Evolutionary conservation across 1,140 invertebrate genomes (phyloP).

Genomic region (Drosophila oshimai): DNA sequence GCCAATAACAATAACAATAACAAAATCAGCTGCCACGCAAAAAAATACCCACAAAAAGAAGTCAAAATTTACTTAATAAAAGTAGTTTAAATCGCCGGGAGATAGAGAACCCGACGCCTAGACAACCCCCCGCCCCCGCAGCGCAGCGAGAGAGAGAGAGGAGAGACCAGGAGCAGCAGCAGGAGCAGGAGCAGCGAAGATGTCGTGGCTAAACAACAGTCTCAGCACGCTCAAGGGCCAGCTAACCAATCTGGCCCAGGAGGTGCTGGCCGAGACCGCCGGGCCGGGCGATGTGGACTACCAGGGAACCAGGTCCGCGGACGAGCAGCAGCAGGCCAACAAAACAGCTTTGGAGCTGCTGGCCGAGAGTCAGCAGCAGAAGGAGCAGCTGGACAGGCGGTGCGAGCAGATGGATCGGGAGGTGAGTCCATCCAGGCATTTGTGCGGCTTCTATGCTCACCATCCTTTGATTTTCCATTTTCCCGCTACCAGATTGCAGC

Average conservation of each 20-base stretch:
- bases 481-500: conserved; percentile 51
- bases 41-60: conserved; percentile 52
- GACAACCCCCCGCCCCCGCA: not conserved
- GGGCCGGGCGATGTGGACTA: conserved; percentile 80
- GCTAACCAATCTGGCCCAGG: conserved; percentile 89
- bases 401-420: conserved; percentile 86
- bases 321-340: conserved; percentile 38
- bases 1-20: conserved; percentile 23
- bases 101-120: too few species aligned
- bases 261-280: conserved; percentile 85
- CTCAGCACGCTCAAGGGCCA: conserved; percentile 89
- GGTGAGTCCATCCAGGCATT: conserved; percentile 82
- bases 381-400: conserved; percentile 85
- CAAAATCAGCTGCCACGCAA: conserved; percentile 75
- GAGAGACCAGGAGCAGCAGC: too few species aligned
- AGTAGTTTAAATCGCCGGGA: too few species aligned
- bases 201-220: conserved; percentile 91
- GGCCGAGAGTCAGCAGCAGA: conserved; percentile 83
- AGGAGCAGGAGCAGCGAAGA: conserved; percentile 67
- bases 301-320: conserved; percentile 27
- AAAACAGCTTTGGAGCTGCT: conserved; percentile 73
- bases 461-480: not conserved
- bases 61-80: not conserved
- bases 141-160: not conserved
- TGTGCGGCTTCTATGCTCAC: conserved; percentile 30